phyloP scores from a whole-genome alignment of 1,140 invertebrate species.

The Achroia grisella region DNA sequence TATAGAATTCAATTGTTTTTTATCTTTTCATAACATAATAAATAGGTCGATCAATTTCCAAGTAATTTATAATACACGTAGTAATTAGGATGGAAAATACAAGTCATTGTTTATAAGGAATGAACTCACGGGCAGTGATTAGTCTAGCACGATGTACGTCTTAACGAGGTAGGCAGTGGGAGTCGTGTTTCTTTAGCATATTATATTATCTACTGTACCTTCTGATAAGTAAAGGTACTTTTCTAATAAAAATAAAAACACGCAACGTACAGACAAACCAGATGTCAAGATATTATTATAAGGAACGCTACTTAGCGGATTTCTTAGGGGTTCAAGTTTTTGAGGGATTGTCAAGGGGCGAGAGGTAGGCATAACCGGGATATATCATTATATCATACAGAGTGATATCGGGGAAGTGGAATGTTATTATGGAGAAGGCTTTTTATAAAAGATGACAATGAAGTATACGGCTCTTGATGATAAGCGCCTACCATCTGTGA shows the following conservation, averaged over 20 bases:
- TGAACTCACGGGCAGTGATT: background rate
- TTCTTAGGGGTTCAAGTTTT: constrained; percentile 32
- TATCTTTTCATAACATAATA: too few relatives aligned
- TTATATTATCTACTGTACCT: too few relatives aligned
- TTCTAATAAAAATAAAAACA: background rate
- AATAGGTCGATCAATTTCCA: too few relatives aligned
- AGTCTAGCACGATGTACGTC: background rate
- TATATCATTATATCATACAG: constrained; percentile 17
- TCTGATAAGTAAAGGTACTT: too few relatives aligned
- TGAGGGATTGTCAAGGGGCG: constrained; percentile 18
- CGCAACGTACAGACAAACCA: constrained; percentile 7
- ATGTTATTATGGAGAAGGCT: constrained; percentile 5
- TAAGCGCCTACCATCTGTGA: too few relatives aligned
- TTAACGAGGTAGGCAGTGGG: too few relatives aligned
- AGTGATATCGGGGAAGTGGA: constrained; percentile 3
- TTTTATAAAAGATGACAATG: background rate
- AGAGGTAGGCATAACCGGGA: constrained; percentile 14
- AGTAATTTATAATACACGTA: too few relatives aligned
- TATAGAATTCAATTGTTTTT: too few relatives aligned
- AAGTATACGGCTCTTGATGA: background rate
- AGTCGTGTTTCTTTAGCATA: too few relatives aligned
- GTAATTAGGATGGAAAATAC: too few relatives aligned
- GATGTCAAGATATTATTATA: constrained; percentile 6
- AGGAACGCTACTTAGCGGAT: constrained; percentile 33
- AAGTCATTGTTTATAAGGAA: too few relatives aligned